Evolutionary conservation across 64 coral and sea anemone genomes (phyloP).

Genomic region (Porites australiensis): DNA sequence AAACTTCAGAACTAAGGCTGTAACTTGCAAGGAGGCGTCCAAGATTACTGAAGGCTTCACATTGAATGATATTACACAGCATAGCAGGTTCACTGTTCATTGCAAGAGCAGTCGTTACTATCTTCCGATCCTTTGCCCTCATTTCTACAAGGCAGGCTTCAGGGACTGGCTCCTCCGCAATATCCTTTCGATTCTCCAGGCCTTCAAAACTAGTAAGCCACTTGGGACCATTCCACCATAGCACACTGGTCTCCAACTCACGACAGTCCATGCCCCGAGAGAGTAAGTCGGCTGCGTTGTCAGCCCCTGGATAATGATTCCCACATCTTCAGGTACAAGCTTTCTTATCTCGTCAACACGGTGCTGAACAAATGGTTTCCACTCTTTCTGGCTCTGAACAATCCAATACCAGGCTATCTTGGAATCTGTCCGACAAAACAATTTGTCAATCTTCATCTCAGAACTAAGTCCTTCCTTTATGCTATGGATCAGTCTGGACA

Average conservation of each 20-base stretch:
- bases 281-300: not conserved
- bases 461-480: too few species aligned
- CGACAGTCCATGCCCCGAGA: conserved; percentile 4
- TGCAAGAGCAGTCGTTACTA: not conserved
- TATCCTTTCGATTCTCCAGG: not conserved
- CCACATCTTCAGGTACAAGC: not conserved
- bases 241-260: not conserved
- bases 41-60: conserved; percentile 40
- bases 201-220: too few species aligned
- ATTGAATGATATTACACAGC: conserved; percentile 14
- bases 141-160: not conserved
- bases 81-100: not conserved
- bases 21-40: conserved; percentile 27
- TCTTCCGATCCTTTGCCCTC: not conserved
- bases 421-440: too few species aligned
- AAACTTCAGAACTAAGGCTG: conserved; percentile 52
- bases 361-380: too few species aligned
- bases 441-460: too few species aligned
- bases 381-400: too few species aligned
- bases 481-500: too few species aligned
- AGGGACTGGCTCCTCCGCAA: not conserved
- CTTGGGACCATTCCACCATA: too few species aligned
- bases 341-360: too few species aligned
- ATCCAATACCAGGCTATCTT: too few species aligned
- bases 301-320: too few species aligned